Evolutionary conservation across 2,113 vertebrate genomes (phyloP), one percentile per base, ranked within the genome.

Genomic region (Oryzias melastigma): DNA sequence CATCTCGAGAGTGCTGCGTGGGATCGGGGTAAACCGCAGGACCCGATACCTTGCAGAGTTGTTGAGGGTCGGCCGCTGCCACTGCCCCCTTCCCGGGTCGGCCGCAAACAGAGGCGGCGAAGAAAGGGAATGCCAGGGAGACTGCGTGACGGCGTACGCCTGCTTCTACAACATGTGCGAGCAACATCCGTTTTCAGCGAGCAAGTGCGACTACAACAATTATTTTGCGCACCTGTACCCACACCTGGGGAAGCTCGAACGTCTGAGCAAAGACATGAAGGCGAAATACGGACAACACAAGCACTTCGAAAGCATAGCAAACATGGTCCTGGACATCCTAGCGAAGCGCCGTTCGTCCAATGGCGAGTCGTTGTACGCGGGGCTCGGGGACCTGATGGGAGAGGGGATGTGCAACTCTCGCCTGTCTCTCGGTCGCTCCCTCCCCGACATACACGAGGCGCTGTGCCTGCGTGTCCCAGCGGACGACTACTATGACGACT

Each of bases 191-290:
- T 63, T 71, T 3, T 0, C 2, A 1, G 53, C 10, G 18, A 63
- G 59, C 25, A 45, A 14, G 4, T n/a, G 57, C 0, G 60, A 62
- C 0, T 2, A 58, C 45, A 46, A 52, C 3, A 2, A 46, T 16
- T 63, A 63, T 25, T 52, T 71, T 0, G 47, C 53, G 1, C 59
- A 19, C 18, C 47, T 71, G 18, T 63, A 71, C 59, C 68, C 59
- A 15, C 53, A 63, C 6, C 13, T 71, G 15, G 68, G 46, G 1
- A 71, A 63, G 16, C 46, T 71, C 17, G 58, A 70, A 8, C 67
- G 67, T 7, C 50, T 70, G 46, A 71, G 59, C 52, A 71, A 57
- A 5, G 68, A 71, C 3, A 52, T 71, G 68, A 63, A 63, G 17
- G 1, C 2, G 0, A 57, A 62, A 6, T 57, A 71, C 24, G 5